phyloP scores from a whole-genome alignment of 1,140 invertebrate genomes.

The Eumaeus atala region DNA sequence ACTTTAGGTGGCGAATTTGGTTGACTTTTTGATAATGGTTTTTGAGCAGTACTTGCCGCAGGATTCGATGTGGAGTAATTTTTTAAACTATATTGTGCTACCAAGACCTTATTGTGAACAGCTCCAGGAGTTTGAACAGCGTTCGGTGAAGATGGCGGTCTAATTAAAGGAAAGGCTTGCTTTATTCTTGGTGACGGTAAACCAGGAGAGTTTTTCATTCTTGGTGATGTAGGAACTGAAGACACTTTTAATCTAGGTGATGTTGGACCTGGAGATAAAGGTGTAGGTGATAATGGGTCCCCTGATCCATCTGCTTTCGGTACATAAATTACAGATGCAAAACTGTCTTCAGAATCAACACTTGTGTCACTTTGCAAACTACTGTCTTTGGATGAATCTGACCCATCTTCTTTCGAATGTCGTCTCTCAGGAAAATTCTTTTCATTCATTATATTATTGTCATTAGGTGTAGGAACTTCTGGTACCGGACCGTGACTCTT shows the following conservation, averaged over 20 bases:
- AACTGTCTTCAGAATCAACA: slow-evolving; percentile 93
- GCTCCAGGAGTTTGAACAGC: slow-evolving; percentile 59
- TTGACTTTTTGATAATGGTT: slow-evolving; percentile 55
- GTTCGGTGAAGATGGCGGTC: slow-evolving; percentile 76
- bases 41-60: slow-evolving; percentile 42
- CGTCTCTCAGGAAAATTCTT: slow-evolving; percentile 56
- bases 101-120: slow-evolving; percentile 63
- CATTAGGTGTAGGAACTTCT: slow-evolving; percentile 63
- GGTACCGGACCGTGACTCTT: slow-evolving; percentile 75
- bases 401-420: slow-evolving; percentile 83
- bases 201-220: slow-evolving; percentile 76
- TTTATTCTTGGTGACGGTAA: slow-evolving; percentile 78
- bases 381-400: slow-evolving; percentile 93
- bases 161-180: slow-evolving; percentile 75
- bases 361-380: slow-evolving; percentile 94
- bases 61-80: slow-evolving; percentile 47
- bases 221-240: slow-evolving; percentile 83
- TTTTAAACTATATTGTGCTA: slow-evolving; percentile 64
- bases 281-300: slow-evolving; percentile 75
- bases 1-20: slow-evolving; percentile 68
- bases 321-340: slow-evolving; percentile 92
- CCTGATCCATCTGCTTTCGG: slow-evolving; percentile 77
- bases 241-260: slow-evolving; percentile 77
- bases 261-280: slow-evolving; percentile 76
- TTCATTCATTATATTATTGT: slow-evolving; percentile 49